Percentiles rank a stretch among this genome's conserved stretches.
These are phyloP conservation scores for Solen grandis DNA, from an alignment of 1,140 invertebrate genomes.

Conservation along the genomic window DNA sequence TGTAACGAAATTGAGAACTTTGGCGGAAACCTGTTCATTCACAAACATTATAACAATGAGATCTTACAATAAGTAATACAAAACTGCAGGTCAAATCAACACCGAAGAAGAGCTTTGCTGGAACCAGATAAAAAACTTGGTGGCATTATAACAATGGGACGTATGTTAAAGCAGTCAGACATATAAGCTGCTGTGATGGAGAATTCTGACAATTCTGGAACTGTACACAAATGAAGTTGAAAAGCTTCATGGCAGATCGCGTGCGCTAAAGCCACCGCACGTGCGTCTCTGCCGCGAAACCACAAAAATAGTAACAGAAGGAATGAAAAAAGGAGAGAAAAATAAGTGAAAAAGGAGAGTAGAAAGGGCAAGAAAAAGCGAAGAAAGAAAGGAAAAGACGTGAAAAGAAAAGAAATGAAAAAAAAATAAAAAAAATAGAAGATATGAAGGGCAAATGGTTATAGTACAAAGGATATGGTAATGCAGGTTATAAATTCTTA, in stretches of 20 bases:
- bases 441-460: too few species aligned
- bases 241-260: slow-evolving; percentile 49
- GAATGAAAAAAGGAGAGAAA: too few species aligned
- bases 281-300: too few species aligned
- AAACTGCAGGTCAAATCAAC: slow-evolving; percentile 44
- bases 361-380: too few species aligned
- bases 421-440: too few species aligned
- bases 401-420: too few species aligned
- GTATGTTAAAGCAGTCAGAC: slow-evolving; percentile 36
- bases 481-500: too few species aligned
- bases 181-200: slow-evolving; percentile 25
- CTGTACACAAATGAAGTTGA: background rate
- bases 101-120: slow-evolving; percentile 34
- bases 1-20: slow-evolving; percentile 48
- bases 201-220: background rate
- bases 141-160: slow-evolving; percentile 39
- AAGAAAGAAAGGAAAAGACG: too few species aligned
- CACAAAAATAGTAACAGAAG: too few species aligned
- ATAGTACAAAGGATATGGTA: too few species aligned
- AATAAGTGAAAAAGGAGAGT: too few species aligned
- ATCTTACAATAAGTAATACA: slow-evolving; percentile 53
- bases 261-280: too few species aligned
- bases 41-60: slow-evolving; percentile 48
- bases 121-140: slow-evolving; percentile 40
- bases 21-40: slow-evolving; percentile 49